A percentile compares a stretch with the other conserved stretches of the same genome.
Evolutionary conservation across 2,113 vertebrate species (phyloP).

Genomic region (Amazona guildingii): DNA sequence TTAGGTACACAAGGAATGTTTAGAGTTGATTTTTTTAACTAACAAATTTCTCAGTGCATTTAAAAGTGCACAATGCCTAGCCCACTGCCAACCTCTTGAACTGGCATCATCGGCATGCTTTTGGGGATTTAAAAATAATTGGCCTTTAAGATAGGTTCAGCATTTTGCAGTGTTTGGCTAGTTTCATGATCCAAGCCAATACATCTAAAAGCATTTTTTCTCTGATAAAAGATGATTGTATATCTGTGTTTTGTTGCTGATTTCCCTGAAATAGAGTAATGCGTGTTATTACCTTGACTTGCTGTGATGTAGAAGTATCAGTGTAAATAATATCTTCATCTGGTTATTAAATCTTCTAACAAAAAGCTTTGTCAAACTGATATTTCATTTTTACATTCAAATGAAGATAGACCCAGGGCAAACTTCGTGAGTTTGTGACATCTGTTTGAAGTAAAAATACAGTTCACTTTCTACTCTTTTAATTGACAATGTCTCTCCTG

Average conservation of each 20-base stretch:
- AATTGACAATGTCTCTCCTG: background rate
- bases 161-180: background rate
- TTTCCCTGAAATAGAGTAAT: background rate
- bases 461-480: background rate
- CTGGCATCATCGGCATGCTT: fast-evolving
- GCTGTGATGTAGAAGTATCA: background rate
- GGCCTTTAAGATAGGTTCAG: background rate
- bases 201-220: background rate
- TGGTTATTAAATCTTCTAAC: background rate
- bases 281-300: background rate
- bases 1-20: background rate
- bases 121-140: background rate
- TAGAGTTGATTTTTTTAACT: background rate
- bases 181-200: background rate
- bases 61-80: background rate
- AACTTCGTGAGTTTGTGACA: background rate
- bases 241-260: background rate
- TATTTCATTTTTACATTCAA: background rate
- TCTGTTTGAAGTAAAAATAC: background rate
- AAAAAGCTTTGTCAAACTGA: background rate
- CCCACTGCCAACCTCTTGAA: background rate
- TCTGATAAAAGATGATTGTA: background rate
- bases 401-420: background rate
- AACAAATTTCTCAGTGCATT: background rate
- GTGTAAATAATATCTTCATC: background rate